These are phyloP conservation scores for Percina caprodes DNA, from an alignment of 2,113 vertebrate species.

Conservation along the genomic window DNA sequence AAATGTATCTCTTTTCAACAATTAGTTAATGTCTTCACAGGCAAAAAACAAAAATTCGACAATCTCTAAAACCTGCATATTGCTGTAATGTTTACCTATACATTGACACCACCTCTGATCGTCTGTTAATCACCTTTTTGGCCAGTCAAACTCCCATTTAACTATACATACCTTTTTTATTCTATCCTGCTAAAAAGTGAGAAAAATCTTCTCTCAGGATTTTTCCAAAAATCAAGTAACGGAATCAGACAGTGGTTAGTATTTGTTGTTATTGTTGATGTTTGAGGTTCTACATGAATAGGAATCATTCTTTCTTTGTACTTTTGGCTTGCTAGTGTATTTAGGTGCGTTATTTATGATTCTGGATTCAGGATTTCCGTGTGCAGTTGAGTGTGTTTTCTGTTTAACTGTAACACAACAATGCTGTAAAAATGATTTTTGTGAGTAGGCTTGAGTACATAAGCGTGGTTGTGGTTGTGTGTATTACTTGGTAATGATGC, in stretches of 20 bases:
- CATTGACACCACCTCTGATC: constrained; percentile 8
- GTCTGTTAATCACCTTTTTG: background rate
- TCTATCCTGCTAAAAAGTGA: background rate
- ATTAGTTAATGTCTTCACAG: background rate
- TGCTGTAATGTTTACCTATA: background rate
- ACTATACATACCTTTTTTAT: background rate
- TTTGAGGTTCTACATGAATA: constrained; percentile 6
- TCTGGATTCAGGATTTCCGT: background rate
- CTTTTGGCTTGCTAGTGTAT: background rate
- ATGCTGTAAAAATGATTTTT: background rate
- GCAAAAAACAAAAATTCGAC: background rate
- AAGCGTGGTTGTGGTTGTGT: background rate
- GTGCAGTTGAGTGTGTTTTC: background rate
- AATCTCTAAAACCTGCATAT: background rate
- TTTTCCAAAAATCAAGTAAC: background rate
- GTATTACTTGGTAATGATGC: constrained; percentile 44
- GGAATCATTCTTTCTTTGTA: background rate
- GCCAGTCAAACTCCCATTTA: background rate
- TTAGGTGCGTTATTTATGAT: background rate
- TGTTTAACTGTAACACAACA: constrained; percentile 16
- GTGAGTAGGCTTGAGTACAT: background rate
- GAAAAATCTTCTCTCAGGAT: background rate
- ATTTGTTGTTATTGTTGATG: background rate
- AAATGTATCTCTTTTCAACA: background rate
- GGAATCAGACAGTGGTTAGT: background rate